Percentiles rank a stretch among this genome's conserved stretches.
phyloP scores from a whole-genome alignment of 1,140 invertebrate species.

The Drosophila nannoptera region DNA sequence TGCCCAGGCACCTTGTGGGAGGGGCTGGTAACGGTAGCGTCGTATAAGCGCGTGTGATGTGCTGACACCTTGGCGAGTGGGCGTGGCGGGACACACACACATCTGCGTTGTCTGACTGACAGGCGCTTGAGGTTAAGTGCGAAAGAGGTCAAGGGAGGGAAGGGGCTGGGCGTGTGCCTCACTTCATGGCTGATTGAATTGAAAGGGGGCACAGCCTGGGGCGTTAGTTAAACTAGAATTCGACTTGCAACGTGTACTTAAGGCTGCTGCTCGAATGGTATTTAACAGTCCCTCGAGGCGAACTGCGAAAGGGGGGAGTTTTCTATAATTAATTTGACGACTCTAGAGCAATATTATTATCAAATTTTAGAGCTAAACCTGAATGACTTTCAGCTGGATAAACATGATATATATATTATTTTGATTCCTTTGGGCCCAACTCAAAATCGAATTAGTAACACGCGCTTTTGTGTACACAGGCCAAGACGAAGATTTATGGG shows the following conservation, averaged over 20 bases:
- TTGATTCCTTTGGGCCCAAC: too few species aligned
- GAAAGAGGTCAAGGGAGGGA: neutral
- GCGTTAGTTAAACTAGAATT: slow-evolving; percentile 19
- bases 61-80: slow-evolving; percentile 53
- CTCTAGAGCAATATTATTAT: too few species aligned
- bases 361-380: too few species aligned
- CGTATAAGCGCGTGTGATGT: slow-evolving; percentile 34
- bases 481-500: too few species aligned
- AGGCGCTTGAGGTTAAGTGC: slow-evolving; percentile 26
- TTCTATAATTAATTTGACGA: too few species aligned
- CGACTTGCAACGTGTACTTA: slow-evolving; percentile 9
- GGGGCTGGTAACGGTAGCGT: slow-evolving; percentile 38
- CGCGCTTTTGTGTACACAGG: too few species aligned
- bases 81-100: slow-evolving; percentile 43
- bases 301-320: neutral
- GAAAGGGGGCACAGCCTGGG: slow-evolving; percentile 39
- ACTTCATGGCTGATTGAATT: slow-evolving; percentile 68
- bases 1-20: slow-evolving; percentile 48
- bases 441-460: too few species aligned
- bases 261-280: slow-evolving; percentile 15
- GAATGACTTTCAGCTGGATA: too few species aligned
- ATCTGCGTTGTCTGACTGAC: slow-evolving; percentile 40
- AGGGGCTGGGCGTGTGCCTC: slow-evolving; percentile 17
- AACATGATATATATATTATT: too few species aligned
- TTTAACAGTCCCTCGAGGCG: neutral